phyloP scores from a whole-genome alignment of 2,797 vertebrate species.

The Podarcis siculus region DNA sequence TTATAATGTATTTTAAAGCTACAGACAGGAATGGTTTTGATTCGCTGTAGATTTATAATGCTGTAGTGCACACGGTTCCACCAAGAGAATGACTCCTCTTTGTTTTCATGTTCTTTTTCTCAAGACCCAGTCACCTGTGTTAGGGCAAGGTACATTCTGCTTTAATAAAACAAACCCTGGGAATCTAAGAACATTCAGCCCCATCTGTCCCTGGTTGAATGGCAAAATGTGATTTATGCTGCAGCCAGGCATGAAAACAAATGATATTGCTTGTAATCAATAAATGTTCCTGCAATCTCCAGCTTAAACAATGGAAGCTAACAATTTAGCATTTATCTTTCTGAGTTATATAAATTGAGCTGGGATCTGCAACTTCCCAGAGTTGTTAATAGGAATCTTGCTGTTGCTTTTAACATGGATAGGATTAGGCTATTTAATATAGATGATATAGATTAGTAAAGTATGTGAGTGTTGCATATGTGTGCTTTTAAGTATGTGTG shows the following conservation, averaged over 20 bases:
- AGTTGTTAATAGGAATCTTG: background rate
- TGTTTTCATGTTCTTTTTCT: slow-evolving; percentile 69
- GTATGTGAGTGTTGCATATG: background rate
- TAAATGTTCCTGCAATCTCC: slow-evolving; percentile 47
- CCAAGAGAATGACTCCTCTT: slow-evolving; percentile 65
- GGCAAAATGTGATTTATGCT: slow-evolving; percentile 69
- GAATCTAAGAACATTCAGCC: slow-evolving; percentile 73
- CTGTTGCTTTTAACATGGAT: slow-evolving; percentile 10
- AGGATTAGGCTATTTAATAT: slow-evolving; percentile 6
- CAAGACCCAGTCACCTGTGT: slow-evolving; percentile 72
- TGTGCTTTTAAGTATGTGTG: no score
- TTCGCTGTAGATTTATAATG: slow-evolving; percentile 67
- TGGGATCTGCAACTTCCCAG: slow-evolving; percentile 1
- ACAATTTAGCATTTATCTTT: slow-evolving; percentile 25
- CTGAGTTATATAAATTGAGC: background rate
- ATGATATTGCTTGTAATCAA: slow-evolving; percentile 59
- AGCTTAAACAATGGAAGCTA: slow-evolving; percentile 59
- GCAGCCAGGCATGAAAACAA: slow-evolving; percentile 63
- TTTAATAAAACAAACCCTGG: slow-evolving; percentile 70
- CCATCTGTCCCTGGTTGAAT: slow-evolving; percentile 66
- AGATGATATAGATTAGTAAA: background rate
- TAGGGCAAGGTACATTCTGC: slow-evolving; percentile 73
- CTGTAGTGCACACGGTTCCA: slow-evolving; percentile 60
- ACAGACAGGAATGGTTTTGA: slow-evolving; percentile 68
- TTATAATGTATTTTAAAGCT: slow-evolving; percentile 65